Evolutionary conservation across 1,140 invertebrate genomes (phyloP).

Genomic region (Temnothorax longispinosus): DNA sequence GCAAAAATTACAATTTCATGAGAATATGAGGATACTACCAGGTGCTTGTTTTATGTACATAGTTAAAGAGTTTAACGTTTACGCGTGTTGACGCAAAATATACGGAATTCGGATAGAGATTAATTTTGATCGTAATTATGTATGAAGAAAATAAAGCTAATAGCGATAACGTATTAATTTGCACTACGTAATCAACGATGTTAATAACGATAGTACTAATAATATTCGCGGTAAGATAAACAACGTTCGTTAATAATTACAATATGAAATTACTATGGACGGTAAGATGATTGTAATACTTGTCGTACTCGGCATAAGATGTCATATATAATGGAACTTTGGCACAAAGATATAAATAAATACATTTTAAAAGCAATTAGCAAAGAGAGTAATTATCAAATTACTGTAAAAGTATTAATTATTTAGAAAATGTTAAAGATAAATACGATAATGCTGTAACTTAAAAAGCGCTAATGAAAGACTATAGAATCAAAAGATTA

Average conservation of each 20-base stretch:
- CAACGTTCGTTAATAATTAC: constrained; percentile 29
- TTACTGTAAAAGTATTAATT: not conserved
- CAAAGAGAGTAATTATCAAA: not conserved
- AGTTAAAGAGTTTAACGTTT: constrained; percentile 34
- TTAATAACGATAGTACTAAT: constrained; percentile 48
- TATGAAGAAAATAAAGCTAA: constrained; percentile 45
- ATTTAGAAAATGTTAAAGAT: not conserved
- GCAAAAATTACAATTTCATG: constrained; percentile 15
- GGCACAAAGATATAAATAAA: constrained; percentile 4
- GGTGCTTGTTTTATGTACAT: not conserved
- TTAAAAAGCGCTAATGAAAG: not conserved
- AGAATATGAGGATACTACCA: not conserved
- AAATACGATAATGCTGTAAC: not conserved
- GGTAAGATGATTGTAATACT: not conserved
- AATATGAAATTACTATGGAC: constrained; percentile 5
- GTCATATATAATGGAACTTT: not conserved
- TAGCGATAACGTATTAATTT: constrained; percentile 46
- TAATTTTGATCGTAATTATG: constrained; percentile 47
- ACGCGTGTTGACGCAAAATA: not conserved
- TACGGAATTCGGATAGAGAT: not conserved
- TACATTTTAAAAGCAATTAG: not conserved
- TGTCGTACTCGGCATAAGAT: not conserved
- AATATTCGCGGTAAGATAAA: constrained; percentile 30
- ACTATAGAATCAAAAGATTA: not conserved
- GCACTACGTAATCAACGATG: not conserved